Evolutionary conservation across 2,797 vertebrate genomes (phyloP), one percentile per base, ranked within the genome.

Genomic region (Apodemus agrarius): DNA sequence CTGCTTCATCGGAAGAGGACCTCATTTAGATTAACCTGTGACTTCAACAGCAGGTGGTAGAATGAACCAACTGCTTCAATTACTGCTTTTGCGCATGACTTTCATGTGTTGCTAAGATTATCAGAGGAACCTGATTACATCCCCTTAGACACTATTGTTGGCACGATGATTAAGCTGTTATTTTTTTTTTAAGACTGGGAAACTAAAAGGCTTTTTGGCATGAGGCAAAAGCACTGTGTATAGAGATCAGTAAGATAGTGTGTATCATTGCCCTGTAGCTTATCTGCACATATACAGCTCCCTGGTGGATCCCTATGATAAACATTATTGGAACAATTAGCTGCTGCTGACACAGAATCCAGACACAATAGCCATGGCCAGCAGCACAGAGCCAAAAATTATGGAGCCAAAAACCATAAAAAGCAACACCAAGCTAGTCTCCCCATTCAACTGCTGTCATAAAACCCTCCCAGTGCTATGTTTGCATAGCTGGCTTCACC

Each of bases 261-360:
- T 97, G 98, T 99, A 98, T 99, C 98, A 98, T 98, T 98, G 98
- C 98, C 98, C 98, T 98, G 98, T 98, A 99, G 99, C 98, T 99
- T 99, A 99, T 99, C 99, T 99, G 97, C 98, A 98, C 98, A 98
- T 98, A 99, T 99, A 99, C 99, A 99, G 99, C 98, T 99, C 99
- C 99, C 99, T 98, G 97, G 98, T 99, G 99, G 98, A 98, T 99
- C 98, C 97, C 97, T 98, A 98, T 98, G 98, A 99, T 99, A 99
- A 99, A 99, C 99, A 99, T 99, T 99, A 99, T 98, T 99, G 98
- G 98, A 99, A 99, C 98, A 99, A 99, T 99, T 99, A 99, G 99
- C 98, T 98, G 97, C 98, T 97, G 98, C 98, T 99, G 98, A 99
- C 98, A 99, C 96, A 98, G 98, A 98, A 98, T 98, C 98, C 98